These are phyloP conservation scores for Chromoteleia sp. DNA, from an alignment of 2,888 invertebrate genomes.

Conservation along the genomic window DNA sequence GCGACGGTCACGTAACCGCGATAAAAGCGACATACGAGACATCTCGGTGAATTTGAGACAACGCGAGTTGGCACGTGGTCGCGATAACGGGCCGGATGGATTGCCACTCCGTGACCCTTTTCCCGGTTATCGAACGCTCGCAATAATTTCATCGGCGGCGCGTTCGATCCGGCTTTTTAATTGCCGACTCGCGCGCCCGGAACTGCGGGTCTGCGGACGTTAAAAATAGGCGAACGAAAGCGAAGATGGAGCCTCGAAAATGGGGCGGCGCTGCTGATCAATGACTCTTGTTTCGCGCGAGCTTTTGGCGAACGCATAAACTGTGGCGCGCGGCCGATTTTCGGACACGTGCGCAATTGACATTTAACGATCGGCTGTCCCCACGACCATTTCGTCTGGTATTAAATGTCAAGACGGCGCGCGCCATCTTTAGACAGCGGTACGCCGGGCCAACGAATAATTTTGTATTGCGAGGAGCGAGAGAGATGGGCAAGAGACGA, in stretches of 20 bases:
- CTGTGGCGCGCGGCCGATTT: constrained; percentile 26
- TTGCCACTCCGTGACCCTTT: constrained; percentile 50
- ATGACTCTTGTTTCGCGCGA: constrained; percentile 30
- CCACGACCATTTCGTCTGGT: constrained; percentile 42
- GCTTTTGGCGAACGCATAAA: constrained; percentile 2
- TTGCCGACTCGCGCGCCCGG: constrained; percentile 14
- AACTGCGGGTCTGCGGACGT: constrained; percentile 7
- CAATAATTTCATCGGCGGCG: constrained; percentile 1
- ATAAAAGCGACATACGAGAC: constrained; percentile 57
- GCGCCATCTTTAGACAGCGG: constrained; percentile 67
- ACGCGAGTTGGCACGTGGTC: constrained; percentile 49
- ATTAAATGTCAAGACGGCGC: constrained; percentile 69
- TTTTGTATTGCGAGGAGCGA: constrained; percentile 43
- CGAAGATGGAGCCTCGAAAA: constrained; percentile 3
- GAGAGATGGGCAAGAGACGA: not conserved
- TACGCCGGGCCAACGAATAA: constrained; percentile 61
- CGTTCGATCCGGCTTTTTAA: constrained; percentile 22
- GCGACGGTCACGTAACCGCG: constrained; percentile 58
- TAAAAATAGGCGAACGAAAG: constrained; percentile 18
- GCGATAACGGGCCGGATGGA: constrained; percentile 52
- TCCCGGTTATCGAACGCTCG: constrained; percentile 28
- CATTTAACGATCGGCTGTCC: constrained; percentile 60
- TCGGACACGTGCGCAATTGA: constrained; percentile 55
- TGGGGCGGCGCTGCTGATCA: constrained; percentile 32
- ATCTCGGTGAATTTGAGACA: constrained; percentile 46